Conservation (phyloP, 2,888 invertebrate species). For the Spilarctia lutea region DNA sequence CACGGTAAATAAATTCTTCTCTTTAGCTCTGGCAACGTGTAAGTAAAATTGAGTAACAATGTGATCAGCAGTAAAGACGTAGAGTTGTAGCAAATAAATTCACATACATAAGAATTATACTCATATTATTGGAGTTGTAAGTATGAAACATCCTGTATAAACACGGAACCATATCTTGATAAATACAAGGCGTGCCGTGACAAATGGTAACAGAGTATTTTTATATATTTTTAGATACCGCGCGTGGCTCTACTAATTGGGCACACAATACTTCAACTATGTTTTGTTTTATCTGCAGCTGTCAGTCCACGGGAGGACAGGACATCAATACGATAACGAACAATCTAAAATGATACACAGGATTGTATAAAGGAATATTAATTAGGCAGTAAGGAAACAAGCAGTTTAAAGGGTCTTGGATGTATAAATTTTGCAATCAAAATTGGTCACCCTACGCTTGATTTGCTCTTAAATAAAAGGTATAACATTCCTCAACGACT, state of each 20-base stretch:
- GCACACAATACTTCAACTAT: slow-evolving; percentile 76
- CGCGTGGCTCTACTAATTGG: slow-evolving; percentile 79
- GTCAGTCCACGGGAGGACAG: slow-evolving; percentile 24
- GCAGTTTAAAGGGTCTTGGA: too few species aligned
- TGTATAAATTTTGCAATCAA: too few species aligned
- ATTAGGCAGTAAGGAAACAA: too few species aligned
- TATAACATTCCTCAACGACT: too few species aligned
- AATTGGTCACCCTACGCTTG: too few species aligned
- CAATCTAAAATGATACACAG: background rate
- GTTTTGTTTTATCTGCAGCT: slow-evolving; percentile 47
- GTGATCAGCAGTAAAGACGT: background rate
- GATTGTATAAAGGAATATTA: too few species aligned
- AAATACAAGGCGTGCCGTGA: slow-evolving; percentile 83
- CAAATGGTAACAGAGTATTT: slow-evolving; percentile 85
- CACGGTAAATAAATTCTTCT: too few species aligned
- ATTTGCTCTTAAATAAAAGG: too few species aligned
- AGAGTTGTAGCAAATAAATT: background rate
- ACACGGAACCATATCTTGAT: slow-evolving; percentile 79
- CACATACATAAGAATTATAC: background rate
- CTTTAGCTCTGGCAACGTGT: background rate
- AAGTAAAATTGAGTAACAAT: background rate
- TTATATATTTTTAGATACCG: slow-evolving; percentile 83
- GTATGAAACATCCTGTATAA: slow-evolving; percentile 62
- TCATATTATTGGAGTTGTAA: background rate
- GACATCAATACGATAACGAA: background rate